Evolutionary conservation across 2,797 vertebrate species (phyloP), one percentile per base, ranked within the genome.

Genomic region (Diplodus puntazzo): DNA sequence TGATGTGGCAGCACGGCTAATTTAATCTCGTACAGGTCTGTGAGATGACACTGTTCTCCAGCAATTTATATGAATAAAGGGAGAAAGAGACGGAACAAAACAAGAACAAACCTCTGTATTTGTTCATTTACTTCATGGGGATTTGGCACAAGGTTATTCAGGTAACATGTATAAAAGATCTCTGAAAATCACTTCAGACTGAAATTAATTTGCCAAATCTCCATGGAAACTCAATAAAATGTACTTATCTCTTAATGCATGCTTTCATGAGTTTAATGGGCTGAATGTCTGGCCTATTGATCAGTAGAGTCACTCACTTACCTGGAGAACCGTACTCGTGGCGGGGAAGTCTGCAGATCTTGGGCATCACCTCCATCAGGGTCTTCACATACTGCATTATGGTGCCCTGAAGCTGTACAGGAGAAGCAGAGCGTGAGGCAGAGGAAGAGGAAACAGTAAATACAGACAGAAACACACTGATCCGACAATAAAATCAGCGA

Each of bases 341-440:
- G 10, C 98, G 97, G 16, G 98, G 98, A 69, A 99, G 92, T 69
- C 98, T 95, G 83, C 98, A 99, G 76, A 99, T 99, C 93, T 99
- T 99, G 66, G 98, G 98, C 98, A 99, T 99, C 77, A 99, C 98
- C 88, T 99, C 98, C 78, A 99, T 99, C 85, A 99, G 94, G 5
- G 98, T 99, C 89, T 98, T 99, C 91, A 99, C 98, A 0, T 99
- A 99, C 94, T 99, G 98, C 85, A 99, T 96, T 69, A 99, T 98
- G 81, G 98, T 99, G 27, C 98, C 98, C 87, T 99, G 98, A 48
- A 99, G 96, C 98, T 99, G 81, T 2, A 49, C 4, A 48, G 11
- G 6, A 49, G 64, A 55, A 63, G 11, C 10, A 18, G 23, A 43
- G 76, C 11, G 0, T 0, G 11, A 23, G 5, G 21, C 10, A n/a